phyloP scores from a whole-genome alignment of 1,140 invertebrate species.

The Cotesia typhae region DNA sequence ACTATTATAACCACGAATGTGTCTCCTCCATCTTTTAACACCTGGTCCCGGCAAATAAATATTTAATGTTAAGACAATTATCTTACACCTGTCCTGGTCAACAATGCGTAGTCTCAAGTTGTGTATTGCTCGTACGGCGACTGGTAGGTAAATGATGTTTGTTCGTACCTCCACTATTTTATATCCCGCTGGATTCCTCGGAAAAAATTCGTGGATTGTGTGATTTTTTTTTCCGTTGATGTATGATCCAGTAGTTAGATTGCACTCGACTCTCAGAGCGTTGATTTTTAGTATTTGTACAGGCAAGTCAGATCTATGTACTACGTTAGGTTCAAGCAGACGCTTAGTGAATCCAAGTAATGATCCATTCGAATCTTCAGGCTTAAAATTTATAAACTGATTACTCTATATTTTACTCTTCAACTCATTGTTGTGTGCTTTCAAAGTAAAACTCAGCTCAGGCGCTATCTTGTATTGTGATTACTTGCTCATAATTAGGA shows the following conservation, averaged over 20 bases:
- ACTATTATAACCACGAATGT: too few relatives aligned
- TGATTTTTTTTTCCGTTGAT: background rate
- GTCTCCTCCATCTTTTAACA: too few relatives aligned
- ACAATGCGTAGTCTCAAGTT: background rate
- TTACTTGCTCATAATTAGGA: constrained; percentile 49
- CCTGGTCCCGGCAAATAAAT: too few relatives aligned
- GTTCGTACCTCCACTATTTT: background rate
- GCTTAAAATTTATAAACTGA: too few relatives aligned
- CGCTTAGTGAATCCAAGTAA: too few relatives aligned
- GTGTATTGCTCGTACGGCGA: too few relatives aligned
- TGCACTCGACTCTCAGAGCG: background rate
- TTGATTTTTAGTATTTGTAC: background rate
- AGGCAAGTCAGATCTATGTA: too few relatives aligned
- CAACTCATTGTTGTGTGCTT: background rate
- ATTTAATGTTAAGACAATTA: background rate
- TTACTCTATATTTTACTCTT: background rate
- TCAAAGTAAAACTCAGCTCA: background rate
- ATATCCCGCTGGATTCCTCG: background rate
- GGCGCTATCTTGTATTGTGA: constrained; percentile 44
- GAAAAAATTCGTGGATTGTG: background rate
- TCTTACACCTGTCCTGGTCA: constrained; percentile 1
- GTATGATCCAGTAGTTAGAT: background rate
- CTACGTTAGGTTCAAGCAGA: too few relatives aligned
- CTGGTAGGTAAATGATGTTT: background rate
- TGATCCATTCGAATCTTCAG: too few relatives aligned